Base-by-base conservation (phyloP, 2,797 vertebrate species). In the Chiroxiphia lanceolata region DNA sequence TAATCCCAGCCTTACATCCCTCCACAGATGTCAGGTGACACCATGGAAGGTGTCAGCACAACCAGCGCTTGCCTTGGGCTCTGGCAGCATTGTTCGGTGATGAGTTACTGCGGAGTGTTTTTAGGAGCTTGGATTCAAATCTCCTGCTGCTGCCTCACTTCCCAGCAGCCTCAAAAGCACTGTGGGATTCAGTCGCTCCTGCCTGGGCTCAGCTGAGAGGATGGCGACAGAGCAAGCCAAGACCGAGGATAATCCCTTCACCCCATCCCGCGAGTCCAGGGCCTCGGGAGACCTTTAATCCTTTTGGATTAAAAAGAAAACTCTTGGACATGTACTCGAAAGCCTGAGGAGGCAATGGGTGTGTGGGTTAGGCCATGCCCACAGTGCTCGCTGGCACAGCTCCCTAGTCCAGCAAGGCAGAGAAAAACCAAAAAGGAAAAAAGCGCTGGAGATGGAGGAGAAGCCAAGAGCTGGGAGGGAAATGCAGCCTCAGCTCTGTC, bases 401-500 rank as follows among this genome's bases (percentile, higher is more conserved):
- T 95, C 87, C 89, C 0, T 0, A 15, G 75, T 87, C 91, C 87
- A 94, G 89, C 82, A 72, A 81, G 47, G 85, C 87, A 87, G 69
- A 79, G 76, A 54, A 88, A 92, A 93, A 57, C 36, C 54, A 45
- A 75, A 54, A 54, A 74, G 40, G 38, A 65, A 72, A 94, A 95
- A 94, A 77, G 38, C 8, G 19, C 57, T 88, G 76, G 84, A 85
- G 89, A 40, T 63, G 82, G 89, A 87, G 69, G 31, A 83, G 71
- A 94, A 95, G 89, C 91, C 94, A 94, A 93, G 65, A 89, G 84
- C 91, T 94, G 72, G 44, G 10, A 89, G 91, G 95, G 89, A 95
- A 95, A 87, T 1, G 42, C 94, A 92, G 59, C 87, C 84, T 85
- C 64, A 13, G 82, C 40, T 65, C 15, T 0, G 0, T 81, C 89